Percentiles rank a stretch among this genome's conserved stretches.
phyloP scores from a whole-genome alignment of 2,888 invertebrate genomes.

The Dichetophora obliterata region DNA sequence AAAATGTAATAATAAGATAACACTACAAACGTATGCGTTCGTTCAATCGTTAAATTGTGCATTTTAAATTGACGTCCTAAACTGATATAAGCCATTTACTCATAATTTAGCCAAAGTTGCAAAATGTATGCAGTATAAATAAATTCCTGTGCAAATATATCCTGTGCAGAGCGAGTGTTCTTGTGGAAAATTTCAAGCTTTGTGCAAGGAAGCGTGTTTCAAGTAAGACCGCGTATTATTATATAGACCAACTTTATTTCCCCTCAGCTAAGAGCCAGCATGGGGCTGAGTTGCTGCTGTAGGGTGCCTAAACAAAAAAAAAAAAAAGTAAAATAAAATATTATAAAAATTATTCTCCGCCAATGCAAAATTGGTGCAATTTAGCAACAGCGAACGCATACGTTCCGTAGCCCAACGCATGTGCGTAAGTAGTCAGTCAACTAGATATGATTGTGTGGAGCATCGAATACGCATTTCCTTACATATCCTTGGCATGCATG shows the following conservation, averaged over 20 bases:
- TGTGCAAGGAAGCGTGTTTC: not conserved
- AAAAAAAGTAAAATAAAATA: too few relatives aligned
- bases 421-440: slow-evolving; percentile 19
- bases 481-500: slow-evolving; percentile 20
- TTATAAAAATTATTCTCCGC: not conserved
- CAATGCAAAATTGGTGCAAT: slow-evolving; percentile 39
- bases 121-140: slow-evolving; percentile 13
- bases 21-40: not conserved
- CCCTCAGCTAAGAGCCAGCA: too few relatives aligned
- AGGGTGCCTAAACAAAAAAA: not conserved
- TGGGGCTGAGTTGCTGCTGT: slow-evolving; percentile 12
- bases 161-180: slow-evolving; percentile 39
- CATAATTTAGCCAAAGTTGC: not conserved
- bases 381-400: slow-evolving; percentile 4
- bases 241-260: slow-evolving; percentile 23
- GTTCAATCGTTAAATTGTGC: slow-evolving; percentile 2
- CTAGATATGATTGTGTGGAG: not conserved
- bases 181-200: slow-evolving; percentile 39
- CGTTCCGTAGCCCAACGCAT: slow-evolving; percentile 12
- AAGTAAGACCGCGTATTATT: too few relatives aligned
- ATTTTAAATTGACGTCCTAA: not conserved
- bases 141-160: slow-evolving; percentile 15
- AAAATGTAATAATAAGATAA: too few relatives aligned
- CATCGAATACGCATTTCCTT: not conserved
- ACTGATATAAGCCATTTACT: not conserved